Evolutionary conservation across 2,797 vertebrate genomes (phyloP).

Genomic region (Carduelis carduelis): DNA sequence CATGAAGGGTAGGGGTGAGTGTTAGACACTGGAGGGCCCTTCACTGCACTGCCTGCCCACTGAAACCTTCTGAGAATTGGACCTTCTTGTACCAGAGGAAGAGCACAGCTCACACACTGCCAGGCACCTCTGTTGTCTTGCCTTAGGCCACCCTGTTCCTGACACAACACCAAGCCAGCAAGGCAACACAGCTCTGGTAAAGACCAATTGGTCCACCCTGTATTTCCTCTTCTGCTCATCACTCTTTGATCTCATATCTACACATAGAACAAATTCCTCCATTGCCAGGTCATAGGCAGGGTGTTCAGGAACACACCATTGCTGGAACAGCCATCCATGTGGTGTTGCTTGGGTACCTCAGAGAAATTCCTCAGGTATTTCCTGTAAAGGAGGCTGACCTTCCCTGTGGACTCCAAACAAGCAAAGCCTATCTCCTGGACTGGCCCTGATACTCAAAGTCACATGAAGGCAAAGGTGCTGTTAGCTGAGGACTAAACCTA

Average conservation of each 20-base stretch:
- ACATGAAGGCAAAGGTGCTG: not conserved
- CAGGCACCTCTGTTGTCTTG: not conserved
- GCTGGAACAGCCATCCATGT: not conserved
- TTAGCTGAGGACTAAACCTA: not conserved
- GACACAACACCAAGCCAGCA: not conserved
- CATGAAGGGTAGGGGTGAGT: rapidly evolving
- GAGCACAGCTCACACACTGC: not conserved
- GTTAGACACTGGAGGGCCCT: not conserved
- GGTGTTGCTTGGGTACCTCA: not conserved
- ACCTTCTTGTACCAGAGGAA: not conserved
- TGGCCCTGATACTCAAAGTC: not conserved
- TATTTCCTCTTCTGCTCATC: not conserved
- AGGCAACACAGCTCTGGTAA: not conserved
- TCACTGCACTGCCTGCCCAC: not conserved
- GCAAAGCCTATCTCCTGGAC: not conserved
- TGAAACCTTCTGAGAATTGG: not conserved
- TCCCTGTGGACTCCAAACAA: not conserved
- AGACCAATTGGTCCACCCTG: not conserved
- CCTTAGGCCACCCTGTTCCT: not conserved
- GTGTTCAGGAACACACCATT: not conserved
- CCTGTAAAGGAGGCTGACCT: not conserved
- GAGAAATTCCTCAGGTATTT: not conserved
- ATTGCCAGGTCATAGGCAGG: not conserved
- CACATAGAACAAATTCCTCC: not conserved
- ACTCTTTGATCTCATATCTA: not conserved